These are phyloP conservation scores for Lycaena phlaeas DNA, from an alignment of 2,888 invertebrate genomes.

Conservation along the genomic window DNA sequence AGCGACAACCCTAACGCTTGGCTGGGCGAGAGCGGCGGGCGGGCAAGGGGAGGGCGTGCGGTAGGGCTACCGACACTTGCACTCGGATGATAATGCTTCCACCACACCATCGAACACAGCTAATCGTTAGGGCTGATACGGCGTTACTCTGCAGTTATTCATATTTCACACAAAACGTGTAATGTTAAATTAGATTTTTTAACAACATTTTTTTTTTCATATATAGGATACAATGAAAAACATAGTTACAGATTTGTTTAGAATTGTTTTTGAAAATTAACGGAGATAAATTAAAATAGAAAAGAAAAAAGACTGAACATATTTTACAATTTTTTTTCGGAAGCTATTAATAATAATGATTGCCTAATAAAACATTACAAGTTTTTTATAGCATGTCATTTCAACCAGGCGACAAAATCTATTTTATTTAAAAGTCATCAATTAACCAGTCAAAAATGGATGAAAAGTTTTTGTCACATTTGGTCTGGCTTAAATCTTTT, in stretches of 20 bases:
- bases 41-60: too few species aligned
- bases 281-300: too few species aligned
- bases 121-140: background rate
- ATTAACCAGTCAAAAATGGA: constrained; percentile 22
- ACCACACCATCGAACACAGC: too few species aligned
- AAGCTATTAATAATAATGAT: too few species aligned
- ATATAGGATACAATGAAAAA: too few species aligned
- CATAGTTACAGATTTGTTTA: too few species aligned
- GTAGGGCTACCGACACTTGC: too few species aligned
- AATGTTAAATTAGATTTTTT: constrained; percentile 8
- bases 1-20: background rate
- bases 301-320: too few species aligned
- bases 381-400: constrained; percentile 10
- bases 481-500: constrained; percentile 20
- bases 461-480: constrained; percentile 27
- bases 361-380: constrained; percentile 2
- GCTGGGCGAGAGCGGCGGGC: background rate
- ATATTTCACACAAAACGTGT: background rate
- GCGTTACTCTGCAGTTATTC: background rate
- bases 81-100: too few species aligned
- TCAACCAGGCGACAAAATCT: constrained; percentile 58
- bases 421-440: constrained; percentile 40
- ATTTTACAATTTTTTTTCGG: too few species aligned
- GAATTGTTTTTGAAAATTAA: too few species aligned
- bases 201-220: too few species aligned